These are phyloP conservation scores for Drosophila falleni DNA, from an alignment of 2,888 invertebrate genomes.

Conservation along the genomic window DNA sequence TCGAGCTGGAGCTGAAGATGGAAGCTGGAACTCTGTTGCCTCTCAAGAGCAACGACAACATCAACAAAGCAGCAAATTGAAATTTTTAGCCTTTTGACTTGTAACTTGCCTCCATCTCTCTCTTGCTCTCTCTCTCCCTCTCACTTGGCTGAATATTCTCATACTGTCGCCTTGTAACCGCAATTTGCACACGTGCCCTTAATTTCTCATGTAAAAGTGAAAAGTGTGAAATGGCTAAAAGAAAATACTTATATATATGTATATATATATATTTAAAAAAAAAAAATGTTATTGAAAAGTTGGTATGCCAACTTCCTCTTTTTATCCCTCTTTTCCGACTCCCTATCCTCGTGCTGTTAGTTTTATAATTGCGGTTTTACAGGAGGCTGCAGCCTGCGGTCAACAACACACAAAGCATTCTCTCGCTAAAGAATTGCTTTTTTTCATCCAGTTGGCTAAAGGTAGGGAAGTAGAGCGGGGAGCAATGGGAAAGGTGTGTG, in stretches of 20 bases:
- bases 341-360: slow-evolving; percentile 37
- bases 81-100: slow-evolving; percentile 55
- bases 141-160: slow-evolving; percentile 2
- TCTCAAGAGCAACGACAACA: slow-evolving; percentile 42
- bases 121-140: not conserved
- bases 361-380: slow-evolving; percentile 77
- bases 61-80: slow-evolving; percentile 61
- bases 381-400: slow-evolving; percentile 69
- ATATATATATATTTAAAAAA: no score
- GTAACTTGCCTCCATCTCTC: not conserved
- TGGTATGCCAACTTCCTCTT: slow-evolving; percentile 17
- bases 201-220: slow-evolving; percentile 52
- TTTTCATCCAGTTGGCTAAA: slow-evolving; percentile 33
- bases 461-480: slow-evolving; percentile 1
- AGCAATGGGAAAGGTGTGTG: not conserved
- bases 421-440: slow-evolving; percentile 56
- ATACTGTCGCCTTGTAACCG: slow-evolving; percentile 52
- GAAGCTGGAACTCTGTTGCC: not conserved
- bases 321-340: not conserved
- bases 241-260: slow-evolving; percentile 13
- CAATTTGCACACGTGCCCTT: slow-evolving; percentile 70
- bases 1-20: slow-evolving; percentile 13
- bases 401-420: slow-evolving; percentile 49
- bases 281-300: slow-evolving; percentile 57
- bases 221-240: slow-evolving; percentile 50